Percentiles rank a stretch among this genome's conserved stretches.
These are phyloP conservation scores for Aradophagus sp. DNA, from an alignment of 1,140 invertebrate species.

Conservation along the genomic window DNA sequence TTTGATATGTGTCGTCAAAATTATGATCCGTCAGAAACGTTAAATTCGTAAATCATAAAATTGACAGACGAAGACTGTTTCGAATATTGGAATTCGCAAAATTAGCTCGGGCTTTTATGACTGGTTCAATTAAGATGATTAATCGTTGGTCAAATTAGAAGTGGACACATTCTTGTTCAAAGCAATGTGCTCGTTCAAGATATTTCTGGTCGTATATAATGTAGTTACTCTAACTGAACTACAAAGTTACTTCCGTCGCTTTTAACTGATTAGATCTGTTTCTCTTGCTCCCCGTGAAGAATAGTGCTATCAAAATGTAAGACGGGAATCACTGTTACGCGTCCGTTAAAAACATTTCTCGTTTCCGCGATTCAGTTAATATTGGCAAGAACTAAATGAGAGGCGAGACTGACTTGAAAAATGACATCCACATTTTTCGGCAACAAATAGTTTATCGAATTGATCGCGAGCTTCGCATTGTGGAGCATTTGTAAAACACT, in stretches of 20 bases:
- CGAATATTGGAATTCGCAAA: neutral
- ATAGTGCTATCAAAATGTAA: slow-evolving; percentile 57
- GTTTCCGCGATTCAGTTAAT: slow-evolving; percentile 36
- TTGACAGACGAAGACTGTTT: too few relatives aligned
- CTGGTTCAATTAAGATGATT: slow-evolving; percentile 44
- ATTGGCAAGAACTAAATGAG: slow-evolving; percentile 33
- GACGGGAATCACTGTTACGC: slow-evolving; percentile 42
- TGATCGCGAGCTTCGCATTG: too few relatives aligned
- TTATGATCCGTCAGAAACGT: too few relatives aligned
- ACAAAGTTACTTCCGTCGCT: slow-evolving; percentile 50
- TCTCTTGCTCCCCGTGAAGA: slow-evolving; percentile 52
- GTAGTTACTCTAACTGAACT: slow-evolving; percentile 45
- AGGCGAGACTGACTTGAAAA: slow-evolving; percentile 23
- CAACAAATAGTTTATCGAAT: too few relatives aligned
- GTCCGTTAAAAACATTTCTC: slow-evolving; percentile 47
- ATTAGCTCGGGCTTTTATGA: slow-evolving; percentile 11
- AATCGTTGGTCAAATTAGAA: slow-evolving; percentile 32
- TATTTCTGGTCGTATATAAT: slow-evolving; percentile 47
- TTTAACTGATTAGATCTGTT: slow-evolving; percentile 59
- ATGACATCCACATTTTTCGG: slow-evolving; percentile 17
- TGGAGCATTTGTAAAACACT: too few relatives aligned
- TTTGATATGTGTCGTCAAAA: too few relatives aligned
- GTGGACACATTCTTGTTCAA: slow-evolving; percentile 31
- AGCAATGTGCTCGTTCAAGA: slow-evolving; percentile 35
- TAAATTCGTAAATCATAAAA: too few relatives aligned